Evolutionary conservation across 2,888 invertebrate species (phyloP).

Genomic region (Uropetala carovei): DNA sequence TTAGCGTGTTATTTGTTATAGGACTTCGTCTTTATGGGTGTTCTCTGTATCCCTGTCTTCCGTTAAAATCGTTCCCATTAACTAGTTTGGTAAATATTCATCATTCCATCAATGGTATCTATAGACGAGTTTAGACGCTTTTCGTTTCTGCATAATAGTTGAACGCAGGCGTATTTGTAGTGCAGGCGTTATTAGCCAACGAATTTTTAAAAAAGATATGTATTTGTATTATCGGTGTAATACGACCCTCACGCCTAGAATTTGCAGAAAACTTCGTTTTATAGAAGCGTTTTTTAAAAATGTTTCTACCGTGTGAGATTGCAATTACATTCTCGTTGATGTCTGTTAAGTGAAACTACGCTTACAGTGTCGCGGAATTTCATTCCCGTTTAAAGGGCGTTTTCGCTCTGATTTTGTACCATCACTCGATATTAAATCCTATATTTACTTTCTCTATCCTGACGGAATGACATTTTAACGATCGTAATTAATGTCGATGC

Average conservation of each 20-base stretch:
- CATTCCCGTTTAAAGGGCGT: conserved; percentile 10
- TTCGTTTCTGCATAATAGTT: too few species aligned
- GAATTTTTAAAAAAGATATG: too few species aligned
- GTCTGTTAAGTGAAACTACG: not conserved
- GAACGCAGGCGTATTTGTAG: too few species aligned
- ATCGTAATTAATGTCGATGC: conserved; percentile 49
- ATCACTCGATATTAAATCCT: conserved; percentile 48
- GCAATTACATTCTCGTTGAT: not conserved
- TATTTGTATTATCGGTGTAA: too few species aligned
- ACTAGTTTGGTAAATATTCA: too few species aligned
- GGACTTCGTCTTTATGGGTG: not conserved
- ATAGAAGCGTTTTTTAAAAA: too few species aligned
- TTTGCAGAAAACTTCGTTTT: too few species aligned
- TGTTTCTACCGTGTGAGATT: not conserved
- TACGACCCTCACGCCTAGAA: too few species aligned
- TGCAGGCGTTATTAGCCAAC: too few species aligned
- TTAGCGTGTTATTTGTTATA: not conserved
- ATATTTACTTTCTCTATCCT: conserved; percentile 50
- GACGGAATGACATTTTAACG: conserved; percentile 56
- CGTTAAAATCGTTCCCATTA: not conserved
- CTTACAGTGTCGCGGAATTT: not conserved
- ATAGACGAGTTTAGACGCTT: too few species aligned
- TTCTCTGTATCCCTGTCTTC: not conserved
- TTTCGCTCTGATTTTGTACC: conserved; percentile 18
- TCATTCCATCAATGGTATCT: too few species aligned